These are phyloP conservation scores for Chloebia gouldiae DNA, from an alignment of 2,113 vertebrate genomes.

Conservation along the genomic window DNA sequence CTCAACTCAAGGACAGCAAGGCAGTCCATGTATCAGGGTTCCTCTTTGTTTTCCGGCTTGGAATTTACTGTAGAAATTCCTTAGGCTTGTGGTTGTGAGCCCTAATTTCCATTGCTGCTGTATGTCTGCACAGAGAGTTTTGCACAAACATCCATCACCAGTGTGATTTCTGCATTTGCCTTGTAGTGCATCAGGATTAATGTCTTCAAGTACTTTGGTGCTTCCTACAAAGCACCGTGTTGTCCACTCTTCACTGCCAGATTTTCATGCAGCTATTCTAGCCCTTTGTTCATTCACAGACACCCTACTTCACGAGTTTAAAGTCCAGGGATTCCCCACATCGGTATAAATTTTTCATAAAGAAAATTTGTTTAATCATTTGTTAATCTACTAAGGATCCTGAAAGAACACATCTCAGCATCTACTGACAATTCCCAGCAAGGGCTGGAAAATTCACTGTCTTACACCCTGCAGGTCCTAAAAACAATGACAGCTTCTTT, in stretches of 20 bases:
- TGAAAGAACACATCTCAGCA: background rate
- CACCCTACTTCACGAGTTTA: background rate
- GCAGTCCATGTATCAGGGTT: background rate
- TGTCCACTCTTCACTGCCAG: background rate
- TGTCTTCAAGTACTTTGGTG: background rate
- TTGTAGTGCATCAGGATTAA: background rate
- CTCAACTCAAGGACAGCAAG: background rate
- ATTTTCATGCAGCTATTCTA: background rate
- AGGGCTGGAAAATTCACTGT: background rate
- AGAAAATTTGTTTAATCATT: background rate
- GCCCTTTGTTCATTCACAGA: background rate
- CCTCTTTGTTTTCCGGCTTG: background rate
- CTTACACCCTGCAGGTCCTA: background rate
- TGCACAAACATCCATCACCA: background rate
- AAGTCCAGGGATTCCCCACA: background rate
- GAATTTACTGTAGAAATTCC: background rate
- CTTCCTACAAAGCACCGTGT: background rate
- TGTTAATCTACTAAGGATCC: background rate
- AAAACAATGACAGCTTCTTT: background rate
- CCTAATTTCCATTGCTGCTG: background rate
- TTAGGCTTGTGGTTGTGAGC: background rate
- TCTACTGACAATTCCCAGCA: background rate
- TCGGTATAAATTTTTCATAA: background rate
- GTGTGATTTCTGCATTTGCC: background rate
- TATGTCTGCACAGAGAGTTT: background rate